These are phyloP conservation scores for Pangasius sanitwongsei DNA, from an alignment of 2,797 vertebrate genomes.

Conservation along the genomic window DNA sequence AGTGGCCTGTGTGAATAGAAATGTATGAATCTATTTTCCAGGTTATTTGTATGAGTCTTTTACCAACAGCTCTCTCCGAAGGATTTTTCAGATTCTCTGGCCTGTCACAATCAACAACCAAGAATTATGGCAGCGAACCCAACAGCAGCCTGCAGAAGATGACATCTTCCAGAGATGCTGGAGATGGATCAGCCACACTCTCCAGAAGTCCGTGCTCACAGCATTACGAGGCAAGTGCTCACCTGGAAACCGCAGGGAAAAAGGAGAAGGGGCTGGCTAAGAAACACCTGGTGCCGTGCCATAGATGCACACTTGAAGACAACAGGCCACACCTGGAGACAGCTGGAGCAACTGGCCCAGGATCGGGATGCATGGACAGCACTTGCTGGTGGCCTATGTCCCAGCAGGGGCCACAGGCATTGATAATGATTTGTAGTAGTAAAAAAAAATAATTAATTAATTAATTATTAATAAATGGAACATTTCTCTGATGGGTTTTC, in stretches of 20 bases:
- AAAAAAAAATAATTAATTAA: neutral
- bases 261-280: too few relatives aligned
- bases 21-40: neutral
- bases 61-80: neutral
- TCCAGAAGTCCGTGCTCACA: neutral
- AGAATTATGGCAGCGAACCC: too few relatives aligned
- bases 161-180: neutral
- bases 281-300: neutral
- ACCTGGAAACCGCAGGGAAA: neutral
- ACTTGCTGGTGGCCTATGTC: neutral
- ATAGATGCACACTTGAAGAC: neutral
- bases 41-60: neutral
- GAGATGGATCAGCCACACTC: neutral
- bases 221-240: neutral
- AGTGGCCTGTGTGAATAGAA: too few relatives aligned
- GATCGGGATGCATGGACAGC: neutral
- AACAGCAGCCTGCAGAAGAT: neutral
- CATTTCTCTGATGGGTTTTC: neutral
- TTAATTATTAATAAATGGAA: neutral
- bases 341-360: slow-evolving; percentile 1
- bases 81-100: neutral
- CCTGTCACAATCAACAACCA: neutral
- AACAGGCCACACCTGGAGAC: neutral
- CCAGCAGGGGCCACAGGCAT: neutral
- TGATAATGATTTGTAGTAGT: neutral